These are phyloP conservation scores for Choristoneura fumiferana DNA, from an alignment of 1,140 invertebrate genomes.

Conservation along the genomic window DNA sequence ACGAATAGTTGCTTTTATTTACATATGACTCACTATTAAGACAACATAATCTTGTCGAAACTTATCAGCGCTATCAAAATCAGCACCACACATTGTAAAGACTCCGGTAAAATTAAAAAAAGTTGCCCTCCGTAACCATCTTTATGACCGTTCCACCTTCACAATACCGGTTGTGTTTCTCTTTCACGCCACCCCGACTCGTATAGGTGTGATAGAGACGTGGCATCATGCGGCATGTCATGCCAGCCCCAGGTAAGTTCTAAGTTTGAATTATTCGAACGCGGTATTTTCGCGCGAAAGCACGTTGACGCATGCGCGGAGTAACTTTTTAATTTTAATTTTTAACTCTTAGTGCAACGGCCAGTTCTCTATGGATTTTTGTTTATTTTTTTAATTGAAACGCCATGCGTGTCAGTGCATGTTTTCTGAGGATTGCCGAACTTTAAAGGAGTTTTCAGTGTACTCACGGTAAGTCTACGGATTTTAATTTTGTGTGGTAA, in stretches of 20 bases:
- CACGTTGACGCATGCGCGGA: constrained; percentile 52
- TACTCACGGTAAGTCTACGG: constrained; percentile 2
- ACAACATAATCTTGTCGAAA: no score
- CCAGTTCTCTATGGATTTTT: not conserved
- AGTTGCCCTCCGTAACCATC: constrained; percentile 46
- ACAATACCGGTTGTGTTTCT: constrained; percentile 43
- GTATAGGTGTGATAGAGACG: constrained; percentile 34
- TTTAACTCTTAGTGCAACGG: constrained; percentile 23
- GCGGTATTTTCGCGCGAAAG: constrained; percentile 70
- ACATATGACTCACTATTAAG: no score
- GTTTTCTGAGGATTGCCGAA: constrained; percentile 8
- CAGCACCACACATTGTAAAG: no score
- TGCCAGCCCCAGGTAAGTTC: constrained; percentile 59
- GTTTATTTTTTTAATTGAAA: constrained; percentile 1
- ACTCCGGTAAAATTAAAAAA: constrained; percentile 49
- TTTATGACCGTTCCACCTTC: constrained; percentile 54
- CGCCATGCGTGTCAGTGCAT: not conserved
- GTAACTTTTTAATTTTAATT: constrained; percentile 23
- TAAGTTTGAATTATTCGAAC: constrained; percentile 61
- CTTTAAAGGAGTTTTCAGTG: constrained; percentile 12
- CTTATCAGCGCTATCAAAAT: no score
- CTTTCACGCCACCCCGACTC: constrained; percentile 28
- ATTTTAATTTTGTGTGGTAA: no score
- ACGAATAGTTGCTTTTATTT: no score
- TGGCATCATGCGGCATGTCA: constrained; percentile 45